Percentiles rank a stretch among this genome's conserved stretches.
These are phyloP conservation scores for Mycteria americana DNA, from an alignment of 2,797 vertebrate species.

Conservation along the genomic window DNA sequence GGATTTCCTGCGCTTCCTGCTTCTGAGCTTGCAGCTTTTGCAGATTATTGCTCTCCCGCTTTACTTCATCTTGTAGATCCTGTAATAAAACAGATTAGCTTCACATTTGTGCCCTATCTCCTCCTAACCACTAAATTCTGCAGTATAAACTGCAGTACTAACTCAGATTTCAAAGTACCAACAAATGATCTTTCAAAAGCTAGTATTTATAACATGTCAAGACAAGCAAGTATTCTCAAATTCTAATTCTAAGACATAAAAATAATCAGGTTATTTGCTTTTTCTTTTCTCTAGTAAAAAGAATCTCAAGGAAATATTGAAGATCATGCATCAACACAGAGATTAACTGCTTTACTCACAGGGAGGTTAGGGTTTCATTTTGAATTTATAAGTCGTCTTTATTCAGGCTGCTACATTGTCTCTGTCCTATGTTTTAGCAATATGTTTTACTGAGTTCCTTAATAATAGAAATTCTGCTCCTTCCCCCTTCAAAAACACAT, in stretches of 20 bases:
- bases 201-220: not conserved
- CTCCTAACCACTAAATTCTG: not conserved
- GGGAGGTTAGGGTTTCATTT: not conserved
- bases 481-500: not conserved
- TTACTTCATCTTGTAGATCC: constrained; percentile 95
- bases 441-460: not conserved
- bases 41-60: constrained; percentile 85
- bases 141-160: not conserved
- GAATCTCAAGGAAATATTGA: not conserved
- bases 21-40: constrained; percentile 89
- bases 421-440: not conserved
- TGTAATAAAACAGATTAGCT: constrained; percentile 62
- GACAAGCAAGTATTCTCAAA: not conserved
- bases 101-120: not conserved
- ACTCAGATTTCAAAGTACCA: not conserved
- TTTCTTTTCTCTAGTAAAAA: not conserved
- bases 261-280: not conserved
- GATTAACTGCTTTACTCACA: not conserved
- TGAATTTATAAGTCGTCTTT: not conserved
- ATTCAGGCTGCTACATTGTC: not conserved
- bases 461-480: not conserved
- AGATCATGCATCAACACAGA: not conserved
- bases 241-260: not conserved
- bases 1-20: constrained; percentile 89
- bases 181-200: not conserved